phyloP scores from a whole-genome alignment of 2,888 invertebrate genomes.

The Salticus scenicus region DNA sequence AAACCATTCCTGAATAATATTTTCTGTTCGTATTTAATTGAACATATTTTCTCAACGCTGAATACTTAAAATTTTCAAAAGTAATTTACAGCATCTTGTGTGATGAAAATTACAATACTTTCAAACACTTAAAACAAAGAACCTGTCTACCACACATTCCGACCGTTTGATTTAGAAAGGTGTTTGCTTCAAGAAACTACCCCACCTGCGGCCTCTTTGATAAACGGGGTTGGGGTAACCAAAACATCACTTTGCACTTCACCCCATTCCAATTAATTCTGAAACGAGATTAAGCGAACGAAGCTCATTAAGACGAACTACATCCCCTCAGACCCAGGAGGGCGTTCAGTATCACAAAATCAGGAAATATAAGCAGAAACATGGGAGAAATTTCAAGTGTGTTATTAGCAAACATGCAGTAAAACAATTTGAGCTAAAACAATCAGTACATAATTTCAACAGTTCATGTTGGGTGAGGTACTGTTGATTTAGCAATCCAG shows the following conservation, averaged over 20 bases:
- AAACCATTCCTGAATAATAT: too few relatives aligned
- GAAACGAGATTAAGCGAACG: constrained; percentile 2
- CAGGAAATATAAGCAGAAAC: neutral
- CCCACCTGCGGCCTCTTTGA: constrained; percentile 8
- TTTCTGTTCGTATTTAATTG: too few relatives aligned
- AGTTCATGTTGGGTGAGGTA: too few relatives aligned
- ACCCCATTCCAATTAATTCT: constrained; percentile 17
- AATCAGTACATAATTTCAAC: too few relatives aligned
- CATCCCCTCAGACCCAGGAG: neutral
- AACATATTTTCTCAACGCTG: too few relatives aligned
- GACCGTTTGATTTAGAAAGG: constrained; percentile 18
- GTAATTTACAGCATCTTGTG: neutral
- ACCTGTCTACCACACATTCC: neutral
- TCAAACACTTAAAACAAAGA: too few relatives aligned
- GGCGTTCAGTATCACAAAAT: neutral
- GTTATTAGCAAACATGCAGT: too few relatives aligned
- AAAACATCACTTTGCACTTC: constrained; percentile 17
- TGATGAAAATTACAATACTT: neutral
- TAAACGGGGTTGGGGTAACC: constrained; percentile 1
- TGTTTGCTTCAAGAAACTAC: neutral
- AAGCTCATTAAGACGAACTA: neutral
- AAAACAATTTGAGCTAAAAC: too few relatives aligned
- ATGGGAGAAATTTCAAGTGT: too few relatives aligned
- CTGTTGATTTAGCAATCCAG: too few relatives aligned
- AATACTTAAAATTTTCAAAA: too few relatives aligned